These are phyloP conservation scores for Nomada ruficornis DNA, from an alignment of 2,888 invertebrate genomes.

Conservation along the genomic window DNA sequence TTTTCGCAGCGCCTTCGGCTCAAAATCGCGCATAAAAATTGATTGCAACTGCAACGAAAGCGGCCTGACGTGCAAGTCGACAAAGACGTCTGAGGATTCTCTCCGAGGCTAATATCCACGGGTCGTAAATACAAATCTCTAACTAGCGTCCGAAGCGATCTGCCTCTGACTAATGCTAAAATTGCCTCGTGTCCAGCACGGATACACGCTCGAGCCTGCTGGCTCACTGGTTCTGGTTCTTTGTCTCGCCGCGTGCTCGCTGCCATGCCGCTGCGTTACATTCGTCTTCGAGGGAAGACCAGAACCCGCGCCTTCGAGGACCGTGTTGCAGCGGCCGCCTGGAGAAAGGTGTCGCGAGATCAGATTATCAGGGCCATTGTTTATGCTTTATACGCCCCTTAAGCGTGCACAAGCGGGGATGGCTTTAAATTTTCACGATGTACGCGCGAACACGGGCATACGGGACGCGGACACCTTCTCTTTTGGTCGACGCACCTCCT, in stretches of 20 bases:
- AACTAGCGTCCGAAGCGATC: slow-evolving; percentile 61
- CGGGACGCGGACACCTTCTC: slow-evolving; percentile 10
- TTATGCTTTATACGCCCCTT: slow-evolving; percentile 68
- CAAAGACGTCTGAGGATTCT: slow-evolving; percentile 4
- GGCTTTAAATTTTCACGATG: slow-evolving; percentile 68
- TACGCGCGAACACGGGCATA: slow-evolving; percentile 44
- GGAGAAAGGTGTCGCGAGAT: slow-evolving; percentile 66
- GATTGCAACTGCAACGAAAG: neutral
- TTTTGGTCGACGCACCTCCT: slow-evolving; percentile 35
- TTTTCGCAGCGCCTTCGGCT: too few relatives aligned
- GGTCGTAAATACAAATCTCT: slow-evolving; percentile 44
- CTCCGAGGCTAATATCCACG: slow-evolving; percentile 4
- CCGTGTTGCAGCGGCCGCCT: slow-evolving; percentile 29
- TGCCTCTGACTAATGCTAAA: slow-evolving; percentile 70
- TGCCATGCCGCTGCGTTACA: slow-evolving; percentile 51
- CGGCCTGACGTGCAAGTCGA: neutral
- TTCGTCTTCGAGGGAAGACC: slow-evolving; percentile 45
- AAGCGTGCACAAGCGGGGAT: slow-evolving; percentile 22
- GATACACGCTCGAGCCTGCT: slow-evolving; percentile 45
- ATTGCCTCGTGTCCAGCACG: slow-evolving; percentile 71
- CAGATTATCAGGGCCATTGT: slow-evolving; percentile 72
- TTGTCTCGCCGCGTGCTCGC: slow-evolving; percentile 38
- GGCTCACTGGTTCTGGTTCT: slow-evolving; percentile 13
- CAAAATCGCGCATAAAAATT: neutral
- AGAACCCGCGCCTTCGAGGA: slow-evolving; percentile 30